phyloP scores from a whole-genome alignment of 30 jellyfish, hydroid and myxozoan genomes.

The Aurelia sp. region DNA sequence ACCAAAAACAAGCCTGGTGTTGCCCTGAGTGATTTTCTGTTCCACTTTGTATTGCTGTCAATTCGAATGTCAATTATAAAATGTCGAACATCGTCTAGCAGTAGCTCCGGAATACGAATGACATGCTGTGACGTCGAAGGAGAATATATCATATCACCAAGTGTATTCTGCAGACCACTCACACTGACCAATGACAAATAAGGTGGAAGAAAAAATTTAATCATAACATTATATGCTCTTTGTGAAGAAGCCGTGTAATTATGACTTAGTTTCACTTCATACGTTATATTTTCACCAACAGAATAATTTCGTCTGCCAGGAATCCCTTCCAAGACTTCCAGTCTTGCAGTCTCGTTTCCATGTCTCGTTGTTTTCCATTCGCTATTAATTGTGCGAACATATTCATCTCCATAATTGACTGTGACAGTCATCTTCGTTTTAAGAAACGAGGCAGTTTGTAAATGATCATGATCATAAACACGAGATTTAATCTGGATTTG shows the following conservation, averaged over 20 bases:
- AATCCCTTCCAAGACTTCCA: neutral
- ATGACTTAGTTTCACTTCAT: conserved; percentile 1
- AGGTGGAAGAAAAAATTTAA: conserved; percentile 32
- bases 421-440: neutral
- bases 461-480: conserved; percentile 28
- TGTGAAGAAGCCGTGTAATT: neutral
- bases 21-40: neutral
- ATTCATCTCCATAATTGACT: conserved; percentile 29
- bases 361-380: neutral
- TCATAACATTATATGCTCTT: conserved; percentile 43
- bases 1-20: conserved; percentile 14
- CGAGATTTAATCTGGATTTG: conserved; percentile 3
- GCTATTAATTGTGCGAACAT: neutral
- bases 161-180: conserved; percentile 17
- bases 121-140: conserved; percentile 34
- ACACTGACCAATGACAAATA: conserved; percentile 19
- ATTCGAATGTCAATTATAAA: conserved; percentile 8
- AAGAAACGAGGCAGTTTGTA: conserved; percentile 2
- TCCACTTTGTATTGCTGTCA: conserved; percentile 1
- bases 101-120: conserved; percentile 20
- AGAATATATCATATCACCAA: conserved; percentile 7
- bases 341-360: conserved; percentile 31
- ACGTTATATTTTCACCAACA: conserved; percentile 45
- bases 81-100: neutral
- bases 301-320: neutral